These are phyloP conservation scores for Cataglyphis rosenhaueri DNA, from an alignment of 2,888 invertebrate genomes.

Conservation along the genomic window DNA sequence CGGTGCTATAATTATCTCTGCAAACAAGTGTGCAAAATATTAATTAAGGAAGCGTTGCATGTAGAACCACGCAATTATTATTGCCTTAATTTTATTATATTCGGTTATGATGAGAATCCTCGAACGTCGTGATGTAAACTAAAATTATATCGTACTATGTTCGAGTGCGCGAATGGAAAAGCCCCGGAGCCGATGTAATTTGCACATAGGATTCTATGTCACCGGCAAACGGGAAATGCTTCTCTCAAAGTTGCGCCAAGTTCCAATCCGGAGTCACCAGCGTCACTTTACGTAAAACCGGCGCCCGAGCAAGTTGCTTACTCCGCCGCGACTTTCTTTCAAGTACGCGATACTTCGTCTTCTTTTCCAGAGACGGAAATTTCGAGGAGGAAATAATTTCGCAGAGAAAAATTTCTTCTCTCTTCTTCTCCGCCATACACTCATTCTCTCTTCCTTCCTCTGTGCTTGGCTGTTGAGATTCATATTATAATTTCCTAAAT, in stretches of 20 bases:
- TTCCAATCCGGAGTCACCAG: conserved; percentile 49
- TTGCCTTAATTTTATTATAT: conserved; percentile 26
- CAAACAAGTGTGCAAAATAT: conserved; percentile 23
- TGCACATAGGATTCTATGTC: conserved; percentile 57
- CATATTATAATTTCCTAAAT: conserved; percentile 48
- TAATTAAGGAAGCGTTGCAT: conserved; percentile 16
- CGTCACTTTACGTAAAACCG: conserved; percentile 64
- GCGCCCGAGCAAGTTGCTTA: conserved; percentile 53
- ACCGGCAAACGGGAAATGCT: conserved; percentile 56
- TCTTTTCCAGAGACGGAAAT: conserved; percentile 52
- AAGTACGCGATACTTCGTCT: conserved; percentile 62
- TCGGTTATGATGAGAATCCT: neutral
- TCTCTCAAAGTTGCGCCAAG: conserved; percentile 42
- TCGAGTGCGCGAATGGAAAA: conserved; percentile 40
- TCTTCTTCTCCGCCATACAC: neutral
- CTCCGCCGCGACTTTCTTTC: conserved; percentile 53
- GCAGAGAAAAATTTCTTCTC: neutral
- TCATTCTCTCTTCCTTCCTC: neutral
- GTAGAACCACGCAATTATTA: neutral
- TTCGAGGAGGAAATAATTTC: conserved; percentile 49
- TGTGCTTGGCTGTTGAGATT: neutral
- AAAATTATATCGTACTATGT: conserved; percentile 40
- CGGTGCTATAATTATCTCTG: conserved; percentile 2
- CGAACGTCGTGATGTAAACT: neutral
- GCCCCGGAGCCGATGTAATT: conserved; percentile 52